These are phyloP conservation scores for Stigmatopora nigra DNA, from an alignment of 2,113 vertebrate genomes.

Conservation along the genomic window DNA sequence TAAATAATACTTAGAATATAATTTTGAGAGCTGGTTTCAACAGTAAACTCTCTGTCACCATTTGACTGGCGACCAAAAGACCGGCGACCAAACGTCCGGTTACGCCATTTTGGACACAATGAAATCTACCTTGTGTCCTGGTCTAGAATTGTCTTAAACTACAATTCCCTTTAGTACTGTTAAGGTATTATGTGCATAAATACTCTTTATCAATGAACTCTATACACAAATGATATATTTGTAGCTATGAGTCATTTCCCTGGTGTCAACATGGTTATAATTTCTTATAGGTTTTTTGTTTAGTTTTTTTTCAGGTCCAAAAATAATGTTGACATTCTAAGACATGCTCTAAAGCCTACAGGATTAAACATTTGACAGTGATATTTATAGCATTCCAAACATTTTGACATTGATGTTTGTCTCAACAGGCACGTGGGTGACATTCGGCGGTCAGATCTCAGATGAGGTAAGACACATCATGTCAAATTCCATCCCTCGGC, in stretches of 20 bases:
- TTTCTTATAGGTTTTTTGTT: not conserved
- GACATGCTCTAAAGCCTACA: not conserved
- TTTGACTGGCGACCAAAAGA: too few relatives aligned
- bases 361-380: conserved; percentile 29
- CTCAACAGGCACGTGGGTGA: conserved; percentile 92
- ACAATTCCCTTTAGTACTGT: too few relatives aligned
- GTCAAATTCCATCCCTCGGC: conserved; percentile 21
- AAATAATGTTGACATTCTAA: conserved; percentile 9
- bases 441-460: conserved; percentile 94
- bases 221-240: not conserved
- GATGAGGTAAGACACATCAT: conserved; percentile 81
- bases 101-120: too few relatives aligned
- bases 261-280: not conserved
- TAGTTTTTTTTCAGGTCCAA: not conserved
- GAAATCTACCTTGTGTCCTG: too few relatives aligned
- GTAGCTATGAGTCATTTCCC: not conserved
- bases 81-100: too few relatives aligned
- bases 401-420: conserved; percentile 33
- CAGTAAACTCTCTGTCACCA: too few relatives aligned
- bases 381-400: conserved; percentile 22
- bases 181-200: not conserved
- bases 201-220: not conserved
- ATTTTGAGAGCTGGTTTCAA: too few relatives aligned
- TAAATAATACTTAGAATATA: too few relatives aligned
- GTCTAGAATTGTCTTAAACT: too few relatives aligned